phyloP scores from a whole-genome alignment of 2,797 vertebrate species.

The Sarcophilus harrisii region DNA sequence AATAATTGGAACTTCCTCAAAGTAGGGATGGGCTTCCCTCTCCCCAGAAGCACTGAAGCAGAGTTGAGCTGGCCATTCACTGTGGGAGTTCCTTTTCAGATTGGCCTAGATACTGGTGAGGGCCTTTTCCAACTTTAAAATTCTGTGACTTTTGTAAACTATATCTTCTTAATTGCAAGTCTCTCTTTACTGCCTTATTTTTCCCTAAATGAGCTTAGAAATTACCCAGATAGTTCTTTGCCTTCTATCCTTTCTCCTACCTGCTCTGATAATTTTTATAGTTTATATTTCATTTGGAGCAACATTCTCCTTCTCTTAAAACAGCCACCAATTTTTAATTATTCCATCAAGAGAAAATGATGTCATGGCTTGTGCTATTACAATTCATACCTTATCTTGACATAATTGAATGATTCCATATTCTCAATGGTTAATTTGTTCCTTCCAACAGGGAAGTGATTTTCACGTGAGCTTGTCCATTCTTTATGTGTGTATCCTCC shows the following conservation, averaged over 20 bases:
- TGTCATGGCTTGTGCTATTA: neutral
- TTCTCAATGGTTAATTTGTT: neutral
- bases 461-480: neutral
- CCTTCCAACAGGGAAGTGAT: neutral
- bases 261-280: neutral
- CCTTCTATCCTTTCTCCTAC: neutral
- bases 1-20: neutral
- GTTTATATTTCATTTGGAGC: neutral
- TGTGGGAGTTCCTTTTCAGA: neutral
- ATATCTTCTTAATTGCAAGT: neutral
- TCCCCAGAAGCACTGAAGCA: neutral
- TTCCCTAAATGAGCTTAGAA: neutral
- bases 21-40: neutral
- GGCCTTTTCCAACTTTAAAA: neutral
- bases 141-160: neutral
- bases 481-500: neutral
- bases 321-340: slow-evolving; percentile 23
- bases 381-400: neutral
- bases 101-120: neutral
- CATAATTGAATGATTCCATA: neutral
- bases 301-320: slow-evolving; percentile 9
- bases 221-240: neutral
- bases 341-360: neutral
- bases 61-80: neutral
- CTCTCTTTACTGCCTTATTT: neutral